Percentiles rank a stretch among this genome's conserved stretches.
Conservation (phyloP, 2,113 vertebrate genomes). For the Lonchura striata region DNA sequence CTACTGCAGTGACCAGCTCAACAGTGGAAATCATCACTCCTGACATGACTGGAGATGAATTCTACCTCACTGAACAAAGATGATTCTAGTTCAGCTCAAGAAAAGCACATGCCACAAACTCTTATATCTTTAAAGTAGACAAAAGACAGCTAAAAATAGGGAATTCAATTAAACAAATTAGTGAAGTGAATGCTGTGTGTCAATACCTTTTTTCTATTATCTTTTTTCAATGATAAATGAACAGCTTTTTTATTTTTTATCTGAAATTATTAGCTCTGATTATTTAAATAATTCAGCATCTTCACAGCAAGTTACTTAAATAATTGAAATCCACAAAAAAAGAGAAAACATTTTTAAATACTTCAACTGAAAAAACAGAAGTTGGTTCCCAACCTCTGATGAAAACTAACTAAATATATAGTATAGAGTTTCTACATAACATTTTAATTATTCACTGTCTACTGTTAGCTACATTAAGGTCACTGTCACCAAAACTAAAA, state of each 20-base stretch:
- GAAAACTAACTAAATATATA: neutral
- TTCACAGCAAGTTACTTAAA: neutral
- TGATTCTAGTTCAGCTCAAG: neutral
- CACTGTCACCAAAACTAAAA: neutral
- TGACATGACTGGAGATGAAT: fast-evolving
- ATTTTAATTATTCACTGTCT: neutral
- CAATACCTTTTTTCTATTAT: neutral
- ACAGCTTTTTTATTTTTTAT: neutral
- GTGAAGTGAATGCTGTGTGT: neutral
- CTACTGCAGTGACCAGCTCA: neutral
- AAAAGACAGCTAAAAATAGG: neutral
- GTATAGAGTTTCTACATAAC: neutral
- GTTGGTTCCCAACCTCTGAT: neutral
- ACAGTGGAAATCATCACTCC: neutral
- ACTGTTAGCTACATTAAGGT: neutral
- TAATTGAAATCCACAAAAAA: neutral
- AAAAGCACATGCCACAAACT: neutral
- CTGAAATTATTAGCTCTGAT: neutral
- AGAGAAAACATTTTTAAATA: neutral
- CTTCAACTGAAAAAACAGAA: neutral
- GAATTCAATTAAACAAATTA: neutral
- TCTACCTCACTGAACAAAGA: neutral
- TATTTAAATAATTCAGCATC: neutral
- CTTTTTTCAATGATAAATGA: neutral
- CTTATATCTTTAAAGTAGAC: neutral